Conservation (phyloP, 2,888 invertebrate genomes). For the Tenthredo notha region DNA sequence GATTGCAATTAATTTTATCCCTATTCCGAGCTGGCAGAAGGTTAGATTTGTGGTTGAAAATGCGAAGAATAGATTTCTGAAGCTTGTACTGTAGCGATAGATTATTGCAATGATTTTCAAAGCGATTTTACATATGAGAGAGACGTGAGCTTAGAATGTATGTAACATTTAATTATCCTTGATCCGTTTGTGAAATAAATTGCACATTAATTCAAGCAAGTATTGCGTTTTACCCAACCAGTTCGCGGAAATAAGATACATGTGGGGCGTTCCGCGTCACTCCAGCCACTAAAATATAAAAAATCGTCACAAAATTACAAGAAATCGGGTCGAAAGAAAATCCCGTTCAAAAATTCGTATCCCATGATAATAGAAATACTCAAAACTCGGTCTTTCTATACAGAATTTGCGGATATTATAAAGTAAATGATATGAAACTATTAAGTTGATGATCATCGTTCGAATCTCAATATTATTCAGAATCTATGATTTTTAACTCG, state of each 20-base stretch:
- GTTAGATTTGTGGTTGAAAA: background rate
- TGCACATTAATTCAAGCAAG: background rate
- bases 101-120: background rate
- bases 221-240: background rate
- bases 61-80: background rate
- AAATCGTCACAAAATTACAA: no score
- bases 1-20: background rate
- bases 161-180: background rate
- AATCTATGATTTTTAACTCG: background rate
- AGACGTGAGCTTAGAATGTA: background rate
- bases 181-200: background rate
- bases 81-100: background rate
- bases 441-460: background rate
- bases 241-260: background rate
- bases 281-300: no score
- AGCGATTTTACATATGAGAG: background rate
- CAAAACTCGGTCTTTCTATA: no score
- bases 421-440: background rate
- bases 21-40: background rate
- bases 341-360: no score
- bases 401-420: no score
- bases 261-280: no score
- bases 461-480: background rate
- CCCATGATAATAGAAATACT: no score
- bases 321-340: no score